A percentile compares a stretch with the other conserved stretches of the same genome.
These are phyloP conservation scores for Eulemur coronatus DNA, from an alignment of 2,797 vertebrate genomes.

Conservation along the genomic window DNA sequence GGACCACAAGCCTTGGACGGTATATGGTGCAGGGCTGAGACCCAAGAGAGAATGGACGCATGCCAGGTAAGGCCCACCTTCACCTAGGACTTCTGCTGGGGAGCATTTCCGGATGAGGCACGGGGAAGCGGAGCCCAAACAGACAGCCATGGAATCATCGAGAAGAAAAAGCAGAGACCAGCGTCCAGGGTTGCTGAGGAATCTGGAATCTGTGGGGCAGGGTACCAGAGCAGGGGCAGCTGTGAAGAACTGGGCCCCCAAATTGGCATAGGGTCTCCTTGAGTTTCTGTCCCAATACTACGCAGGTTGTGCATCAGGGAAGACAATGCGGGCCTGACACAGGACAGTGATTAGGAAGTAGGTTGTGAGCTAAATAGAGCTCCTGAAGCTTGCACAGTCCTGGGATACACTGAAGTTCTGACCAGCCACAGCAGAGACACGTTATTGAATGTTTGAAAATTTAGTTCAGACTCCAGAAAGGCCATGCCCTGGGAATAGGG, in stretches of 20 bases:
- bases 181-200: not conserved
- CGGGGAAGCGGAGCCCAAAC: not conserved
- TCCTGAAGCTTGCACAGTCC: not conserved
- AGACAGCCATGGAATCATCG: not conserved
- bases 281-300: not conserved
- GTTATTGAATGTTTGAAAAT: not conserved
- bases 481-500: not conserved
- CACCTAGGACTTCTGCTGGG: not conserved
- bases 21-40: not conserved
- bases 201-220: not conserved
- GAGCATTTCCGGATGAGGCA: not conserved
- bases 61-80: not conserved
- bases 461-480: not conserved
- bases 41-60: not conserved
- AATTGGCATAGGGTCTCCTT: not conserved
- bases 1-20: not conserved
- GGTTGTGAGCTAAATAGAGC: not conserved
- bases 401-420: not conserved
- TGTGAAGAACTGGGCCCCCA: not conserved
- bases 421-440: not conserved
- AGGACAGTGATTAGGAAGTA: not conserved
- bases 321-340: not conserved
- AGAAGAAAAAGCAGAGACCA: not conserved
- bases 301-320: fast-evolving
- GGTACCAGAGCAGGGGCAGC: not conserved